Evolutionary conservation across 2,113 vertebrate species (phyloP), one percentile per base, ranked within the genome.

Genomic region (Atractosteus spatula): DNA sequence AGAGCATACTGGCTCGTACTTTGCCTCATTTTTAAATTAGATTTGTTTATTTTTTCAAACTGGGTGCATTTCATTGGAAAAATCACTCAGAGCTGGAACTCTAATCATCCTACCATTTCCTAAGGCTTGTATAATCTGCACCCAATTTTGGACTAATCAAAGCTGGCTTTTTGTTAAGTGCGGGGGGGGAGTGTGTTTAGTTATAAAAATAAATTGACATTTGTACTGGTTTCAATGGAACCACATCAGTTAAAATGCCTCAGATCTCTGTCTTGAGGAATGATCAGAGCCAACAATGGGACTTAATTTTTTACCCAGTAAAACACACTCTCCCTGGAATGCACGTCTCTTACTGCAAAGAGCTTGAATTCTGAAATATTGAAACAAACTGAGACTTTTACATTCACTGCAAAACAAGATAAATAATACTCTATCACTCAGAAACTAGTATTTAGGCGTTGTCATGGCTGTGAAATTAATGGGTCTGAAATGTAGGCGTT

Each of bases 361-460:
- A 13, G 51, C 71, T 65, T 8, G 63, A 29, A 63, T 72, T 72
- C 66, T 56, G 63, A 54, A 72, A 72, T 55, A 63, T 47, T 16
- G 59, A 41, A 42, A 62, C 56, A 62, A 54, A 54, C 45, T 13
- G 57, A 68, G 47, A 43, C 44, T 41, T 59, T 11, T 16, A 11
- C 55, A 55, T 62, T 56, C 55, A 68, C 51, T 54, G 54, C 57
- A 68, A 62, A 17, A 17, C n/a, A 62, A 51, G n/a, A n/a, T 44
- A 51, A 43, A 17, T 13, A 62, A 73, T 17, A 55, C 16, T 65
- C 51, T 42, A 62, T 55, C 10, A 16, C 63, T 44, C 45, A 17
- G 11, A 16, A 59, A 61, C 57, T 68, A 56, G 10, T 57, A 44
- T 73, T 73, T 45, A 72, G 8, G 8, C 8, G 47, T 61, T 56